These are phyloP conservation scores for Nomada fabriciana DNA, from an alignment of 2,888 invertebrate species.

Conservation along the genomic window DNA sequence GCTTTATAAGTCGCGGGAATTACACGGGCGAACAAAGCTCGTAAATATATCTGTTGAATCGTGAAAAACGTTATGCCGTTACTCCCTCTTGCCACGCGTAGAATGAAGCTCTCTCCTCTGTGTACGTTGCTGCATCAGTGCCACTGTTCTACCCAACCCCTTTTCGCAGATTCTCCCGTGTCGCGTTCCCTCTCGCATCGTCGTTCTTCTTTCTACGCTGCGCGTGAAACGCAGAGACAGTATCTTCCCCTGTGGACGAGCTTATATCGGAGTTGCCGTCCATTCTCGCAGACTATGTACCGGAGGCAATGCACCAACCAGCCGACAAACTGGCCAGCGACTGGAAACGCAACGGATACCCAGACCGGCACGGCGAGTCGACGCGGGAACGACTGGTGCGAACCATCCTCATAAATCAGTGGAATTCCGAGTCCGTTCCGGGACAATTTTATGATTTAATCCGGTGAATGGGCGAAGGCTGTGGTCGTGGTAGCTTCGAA, in stretches of 20 bases:
- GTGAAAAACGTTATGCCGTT: slow-evolving; percentile 68
- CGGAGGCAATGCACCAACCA: slow-evolving; percentile 23
- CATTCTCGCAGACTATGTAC: neutral
- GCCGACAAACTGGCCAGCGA: slow-evolving; percentile 21
- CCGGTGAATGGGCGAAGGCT: slow-evolving; percentile 72
- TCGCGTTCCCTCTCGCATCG: neutral
- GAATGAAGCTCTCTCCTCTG: slow-evolving; percentile 32
- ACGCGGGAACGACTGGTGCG: slow-evolving; percentile 26
- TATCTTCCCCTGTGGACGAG: slow-evolving; percentile 34
- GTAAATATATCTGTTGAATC: slow-evolving; percentile 75
- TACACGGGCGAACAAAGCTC: slow-evolving; percentile 73
- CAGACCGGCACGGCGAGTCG: neutral
- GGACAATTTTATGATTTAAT: slow-evolving; percentile 79
- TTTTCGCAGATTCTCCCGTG: neutral
- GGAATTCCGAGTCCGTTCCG: slow-evolving; percentile 71
- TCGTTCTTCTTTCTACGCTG: slow-evolving; percentile 8
- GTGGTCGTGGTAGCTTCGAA: slow-evolving; percentile 60
- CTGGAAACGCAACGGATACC: slow-evolving; percentile 27
- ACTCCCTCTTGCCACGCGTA: slow-evolving; percentile 37
- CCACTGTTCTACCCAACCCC: slow-evolving; percentile 1
- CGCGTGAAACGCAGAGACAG: slow-evolving; percentile 22
- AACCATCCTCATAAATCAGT: slow-evolving; percentile 73
- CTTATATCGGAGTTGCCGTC: neutral
- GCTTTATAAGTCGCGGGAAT: slow-evolving; percentile 72
- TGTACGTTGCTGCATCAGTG: slow-evolving; percentile 5